These are phyloP conservation scores for Oxytorus armatus DNA, from an alignment of 2,888 invertebrate genomes.

Conservation along the genomic window DNA sequence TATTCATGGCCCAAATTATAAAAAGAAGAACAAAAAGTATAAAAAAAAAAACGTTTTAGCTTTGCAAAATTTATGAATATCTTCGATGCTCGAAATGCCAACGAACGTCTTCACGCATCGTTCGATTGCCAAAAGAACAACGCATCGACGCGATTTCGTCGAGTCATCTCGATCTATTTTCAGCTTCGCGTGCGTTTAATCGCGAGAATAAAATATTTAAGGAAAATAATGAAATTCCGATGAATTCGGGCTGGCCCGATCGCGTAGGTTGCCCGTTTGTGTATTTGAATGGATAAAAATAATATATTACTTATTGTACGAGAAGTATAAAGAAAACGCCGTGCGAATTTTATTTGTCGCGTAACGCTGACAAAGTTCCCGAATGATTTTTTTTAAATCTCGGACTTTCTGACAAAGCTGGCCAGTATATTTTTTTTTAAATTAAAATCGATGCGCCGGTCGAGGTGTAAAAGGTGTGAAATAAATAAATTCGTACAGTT, in stretches of 20 bases:
- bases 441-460: neutral
- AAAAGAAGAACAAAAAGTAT: slow-evolving; percentile 60
- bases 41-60: slow-evolving; percentile 12
- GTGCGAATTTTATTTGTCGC: slow-evolving; percentile 9
- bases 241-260: slow-evolving; percentile 59
- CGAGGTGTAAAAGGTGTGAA: slow-evolving; percentile 45
- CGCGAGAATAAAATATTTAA: neutral
- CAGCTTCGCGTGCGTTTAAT: neutral
- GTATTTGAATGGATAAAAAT: slow-evolving; percentile 46
- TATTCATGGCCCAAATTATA: slow-evolving; percentile 87
- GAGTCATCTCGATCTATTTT: slow-evolving; percentile 32
- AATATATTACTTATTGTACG: slow-evolving; percentile 29
- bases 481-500: slow-evolving; percentile 47
- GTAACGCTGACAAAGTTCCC: slow-evolving; percentile 28
- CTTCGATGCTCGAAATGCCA: slow-evolving; percentile 13
- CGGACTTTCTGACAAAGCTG: neutral
- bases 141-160: slow-evolving; percentile 8
- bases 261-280: slow-evolving; percentile 10
- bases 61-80: slow-evolving; percentile 39
- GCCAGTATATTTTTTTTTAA: slow-evolving; percentile 27
- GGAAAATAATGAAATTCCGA: slow-evolving; percentile 25
- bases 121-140: slow-evolving; percentile 21
- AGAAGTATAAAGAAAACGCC: slow-evolving; percentile 20
- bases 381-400: slow-evolving; percentile 30
- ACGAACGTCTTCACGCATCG: slow-evolving; percentile 18